Percentiles rank a stretch among this genome's conserved stretches.
Evolutionary conservation across 1,140 invertebrate genomes (phyloP).

Genomic region (Drosophila kohkoa): DNA sequence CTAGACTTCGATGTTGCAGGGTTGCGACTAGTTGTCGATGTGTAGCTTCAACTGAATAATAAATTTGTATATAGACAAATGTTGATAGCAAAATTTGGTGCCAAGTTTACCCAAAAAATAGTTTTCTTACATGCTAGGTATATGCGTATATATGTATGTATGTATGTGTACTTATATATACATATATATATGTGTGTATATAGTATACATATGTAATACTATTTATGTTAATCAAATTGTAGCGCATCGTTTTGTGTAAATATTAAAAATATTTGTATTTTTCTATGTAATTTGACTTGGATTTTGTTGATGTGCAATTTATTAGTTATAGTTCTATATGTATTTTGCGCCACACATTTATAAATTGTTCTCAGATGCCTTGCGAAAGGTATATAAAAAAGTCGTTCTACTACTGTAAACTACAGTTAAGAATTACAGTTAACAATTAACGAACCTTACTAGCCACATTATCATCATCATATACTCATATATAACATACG

Average conservation of each 20-base stretch:
- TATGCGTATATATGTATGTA: constrained; percentile 6
- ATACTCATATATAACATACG: constrained; percentile 26
- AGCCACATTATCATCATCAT: constrained; percentile 23
- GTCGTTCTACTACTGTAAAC: constrained; percentile 63
- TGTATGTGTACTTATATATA: no score
- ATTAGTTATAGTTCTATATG: constrained; percentile 8
- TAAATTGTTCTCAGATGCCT: constrained; percentile 58
- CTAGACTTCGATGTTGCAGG: constrained; percentile 41
- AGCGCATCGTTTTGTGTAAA: constrained; percentile 58
- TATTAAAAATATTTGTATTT: constrained; percentile 66
- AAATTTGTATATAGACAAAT: constrained; percentile 8
- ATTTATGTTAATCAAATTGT: constrained; percentile 60
- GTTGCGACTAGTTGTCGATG: constrained; percentile 17
- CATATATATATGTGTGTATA: no score
- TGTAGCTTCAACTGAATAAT: constrained; percentile 20
- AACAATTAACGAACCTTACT: constrained; percentile 50
- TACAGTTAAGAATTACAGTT: constrained; percentile 71
- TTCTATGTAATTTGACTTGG: constrained; percentile 74
- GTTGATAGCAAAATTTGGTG: constrained; percentile 16
- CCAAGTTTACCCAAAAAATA: constrained; percentile 2
- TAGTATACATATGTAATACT: constrained; percentile 54
- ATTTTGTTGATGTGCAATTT: constrained; percentile 38
- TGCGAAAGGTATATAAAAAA: constrained; percentile 76
- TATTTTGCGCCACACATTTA: constrained; percentile 27
- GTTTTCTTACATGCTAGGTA: constrained; percentile 31